A percentile compares a stretch with the other conserved stretches of the same genome.
Conservation (phyloP, 2,888 invertebrate species). For the Scrobipalpa costella region DNA sequence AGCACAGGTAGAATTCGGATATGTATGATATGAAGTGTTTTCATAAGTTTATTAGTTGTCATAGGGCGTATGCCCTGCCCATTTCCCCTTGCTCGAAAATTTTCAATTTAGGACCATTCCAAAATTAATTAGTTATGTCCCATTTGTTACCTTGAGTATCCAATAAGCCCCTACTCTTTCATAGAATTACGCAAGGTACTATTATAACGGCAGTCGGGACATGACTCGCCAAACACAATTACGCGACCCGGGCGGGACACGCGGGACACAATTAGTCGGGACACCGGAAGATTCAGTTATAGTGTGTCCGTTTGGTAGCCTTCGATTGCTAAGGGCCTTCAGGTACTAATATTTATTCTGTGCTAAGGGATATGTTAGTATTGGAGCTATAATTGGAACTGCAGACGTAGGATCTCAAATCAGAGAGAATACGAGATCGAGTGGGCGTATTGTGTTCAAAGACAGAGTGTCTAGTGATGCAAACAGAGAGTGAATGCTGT, state of each 20-base stretch:
- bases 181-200: not conserved
- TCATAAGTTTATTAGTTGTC: too few relatives aligned
- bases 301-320: not conserved
- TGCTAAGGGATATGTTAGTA: not conserved
- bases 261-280: conserved; percentile 14
- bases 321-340: not conserved
- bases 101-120: not conserved
- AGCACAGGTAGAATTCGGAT: too few relatives aligned
- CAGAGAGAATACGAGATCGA: too few relatives aligned
- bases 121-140: not conserved
- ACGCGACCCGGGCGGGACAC: not conserved
- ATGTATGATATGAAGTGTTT: too few relatives aligned
- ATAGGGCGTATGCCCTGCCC: too few relatives aligned
- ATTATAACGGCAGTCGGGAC: not conserved
- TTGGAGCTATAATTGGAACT: too few relatives aligned
- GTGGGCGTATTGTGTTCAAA: too few relatives aligned
- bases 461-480: too few relatives aligned
- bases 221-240: not conserved
- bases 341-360: too few relatives aligned
- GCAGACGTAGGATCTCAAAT: too few relatives aligned
- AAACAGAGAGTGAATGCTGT: too few relatives aligned
- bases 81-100: not conserved
- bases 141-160: not conserved
- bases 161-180: not conserved
- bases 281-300: conserved; percentile 1